Conservation (phyloP, 1,140 invertebrate species). For the Mamestra configurata region DNA sequence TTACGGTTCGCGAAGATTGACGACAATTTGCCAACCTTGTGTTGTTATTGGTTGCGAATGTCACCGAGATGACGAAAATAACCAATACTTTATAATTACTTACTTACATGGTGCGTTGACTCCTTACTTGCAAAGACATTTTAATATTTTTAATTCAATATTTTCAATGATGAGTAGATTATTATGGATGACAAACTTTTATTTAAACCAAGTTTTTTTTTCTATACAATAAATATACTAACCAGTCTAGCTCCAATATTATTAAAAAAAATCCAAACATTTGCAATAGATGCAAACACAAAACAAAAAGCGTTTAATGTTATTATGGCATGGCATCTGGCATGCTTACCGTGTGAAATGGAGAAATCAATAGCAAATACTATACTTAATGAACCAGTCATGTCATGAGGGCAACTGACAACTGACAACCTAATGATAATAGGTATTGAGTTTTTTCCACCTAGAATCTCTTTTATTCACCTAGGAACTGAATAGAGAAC, state of each 20-base stretch:
- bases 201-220: too few relatives aligned
- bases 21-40: constrained; percentile 51
- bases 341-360: constrained; percentile 14
- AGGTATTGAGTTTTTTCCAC: too few relatives aligned
- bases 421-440: neutral
- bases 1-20: constrained; percentile 39
- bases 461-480: neutral
- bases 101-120: constrained; percentile 32
- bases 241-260: too few relatives aligned
- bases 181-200: too few relatives aligned
- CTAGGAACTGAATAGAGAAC: neutral
- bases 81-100: constrained; percentile 1
- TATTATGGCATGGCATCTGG: neutral
- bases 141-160: too few relatives aligned
- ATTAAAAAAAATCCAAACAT: neutral
- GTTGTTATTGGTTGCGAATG: constrained; percentile 46
- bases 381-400: constrained; percentile 10
- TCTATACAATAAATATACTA: too few relatives aligned
- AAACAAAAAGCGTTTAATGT: constrained; percentile 12
- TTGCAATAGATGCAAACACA: neutral
- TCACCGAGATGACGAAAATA: constrained; percentile 50
- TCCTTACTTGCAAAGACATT: constrained; percentile 3
- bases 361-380: constrained; percentile 37
- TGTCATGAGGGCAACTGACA: neutral
- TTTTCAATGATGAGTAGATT: neutral